phyloP scores from a whole-genome alignment of 2,888 invertebrate genomes.

The Dynastes maya region DNA sequence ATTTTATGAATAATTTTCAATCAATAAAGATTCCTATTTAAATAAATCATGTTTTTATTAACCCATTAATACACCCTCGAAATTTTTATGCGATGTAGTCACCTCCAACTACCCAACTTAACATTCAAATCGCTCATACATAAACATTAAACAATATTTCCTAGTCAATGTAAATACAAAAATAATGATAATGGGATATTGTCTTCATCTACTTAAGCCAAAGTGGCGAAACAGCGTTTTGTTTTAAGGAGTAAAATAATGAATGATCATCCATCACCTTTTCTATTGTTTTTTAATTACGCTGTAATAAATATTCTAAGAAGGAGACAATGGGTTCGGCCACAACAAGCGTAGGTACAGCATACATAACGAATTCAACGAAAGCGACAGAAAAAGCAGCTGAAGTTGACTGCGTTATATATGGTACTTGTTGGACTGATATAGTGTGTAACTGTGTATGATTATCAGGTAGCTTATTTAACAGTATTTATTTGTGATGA shows the following conservation, averaged over 20 bases:
- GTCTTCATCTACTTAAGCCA: neutral
- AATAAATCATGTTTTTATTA: too few species aligned
- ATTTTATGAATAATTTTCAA: too few species aligned
- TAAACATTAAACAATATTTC: neutral
- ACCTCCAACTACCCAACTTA: too few species aligned
- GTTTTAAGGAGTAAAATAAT: neutral
- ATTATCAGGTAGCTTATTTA: too few species aligned
- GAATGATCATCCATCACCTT: neutral
- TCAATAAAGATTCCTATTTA: too few species aligned
- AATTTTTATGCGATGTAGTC: too few species aligned
- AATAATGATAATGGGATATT: neutral
- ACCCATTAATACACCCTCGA: too few species aligned
- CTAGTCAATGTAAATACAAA: neutral
- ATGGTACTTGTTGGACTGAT: too few species aligned
- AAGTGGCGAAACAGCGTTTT: neutral
- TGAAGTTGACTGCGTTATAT: too few species aligned
- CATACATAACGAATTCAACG: neutral
- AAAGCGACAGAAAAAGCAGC: neutral
- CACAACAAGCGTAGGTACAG: neutral
- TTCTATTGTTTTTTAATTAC: slow-evolving; percentile 16
- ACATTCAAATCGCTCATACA: too few species aligned
- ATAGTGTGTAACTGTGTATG: too few species aligned
- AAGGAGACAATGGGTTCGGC: slow-evolving; percentile 9
- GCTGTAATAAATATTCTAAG: neutral
- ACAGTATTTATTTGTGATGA: too few species aligned